Evolutionary conservation across 2,888 invertebrate genomes (phyloP), one percentile per base, ranked within the genome.

Genomic region (Oscheius sp.): DNA sequence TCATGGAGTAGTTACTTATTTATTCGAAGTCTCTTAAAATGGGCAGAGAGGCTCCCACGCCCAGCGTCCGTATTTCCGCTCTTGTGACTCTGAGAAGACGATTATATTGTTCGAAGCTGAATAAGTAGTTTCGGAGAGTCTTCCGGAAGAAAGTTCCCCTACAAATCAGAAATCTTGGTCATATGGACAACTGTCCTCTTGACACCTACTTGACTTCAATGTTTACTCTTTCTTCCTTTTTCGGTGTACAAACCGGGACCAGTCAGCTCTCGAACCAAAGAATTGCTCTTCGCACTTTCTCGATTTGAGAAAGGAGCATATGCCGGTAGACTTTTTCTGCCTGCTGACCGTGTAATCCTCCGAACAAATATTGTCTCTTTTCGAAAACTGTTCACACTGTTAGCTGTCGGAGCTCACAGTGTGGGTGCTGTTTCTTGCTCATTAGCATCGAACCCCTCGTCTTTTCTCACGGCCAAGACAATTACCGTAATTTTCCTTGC

Each of bases 301-400:
- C 42, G 42, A 42, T 3, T 42, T 42, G 42, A 7, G 42, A 42
- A 42, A 42, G 21, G 42, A 42, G 42, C 42, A 42, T 42, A 42
- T 42, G 7, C 42, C 7, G 42, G 42, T 42, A 42, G 42, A 42
- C 4, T 42, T 42, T 42, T 42, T 42, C 4, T 42, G n/a, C 60
- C 37, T 60, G 32, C 37, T 60, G 60, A 63, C 63, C 48, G 63
- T 47, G 63, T 63, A 63, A 63, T 63, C 63, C 33, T 29, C 48
- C 47, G 29, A 32, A 21, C 33, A 63, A 63, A 63, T 63, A 63
- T 63, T 63, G 63, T 63, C 63, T 48, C 13, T 53, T 63, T 5
- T 33, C 29, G 4, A 58, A 58, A 58, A 58, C 58, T 5, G 58
- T 58, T 58, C 58, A 58, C 58, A 29, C 53, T 29, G 53, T 53